Conservation (phyloP, 2,888 invertebrate species). For the Cabera pusaria region DNA sequence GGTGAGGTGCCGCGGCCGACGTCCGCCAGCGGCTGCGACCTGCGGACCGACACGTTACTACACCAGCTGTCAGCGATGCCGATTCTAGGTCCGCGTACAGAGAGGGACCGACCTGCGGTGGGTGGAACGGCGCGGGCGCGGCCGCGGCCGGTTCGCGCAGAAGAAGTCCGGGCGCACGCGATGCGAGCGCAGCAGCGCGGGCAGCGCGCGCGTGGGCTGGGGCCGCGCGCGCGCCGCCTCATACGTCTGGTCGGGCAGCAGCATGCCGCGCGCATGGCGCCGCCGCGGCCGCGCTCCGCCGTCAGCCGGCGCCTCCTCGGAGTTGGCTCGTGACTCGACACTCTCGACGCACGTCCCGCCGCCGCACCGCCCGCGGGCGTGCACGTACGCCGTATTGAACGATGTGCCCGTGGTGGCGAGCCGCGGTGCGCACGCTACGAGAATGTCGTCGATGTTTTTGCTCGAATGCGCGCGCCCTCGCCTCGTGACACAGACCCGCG, state of each 20-base stretch:
- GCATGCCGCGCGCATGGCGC: conserved; percentile 79
- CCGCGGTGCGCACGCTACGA: too few species aligned
- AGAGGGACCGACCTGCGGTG: conserved; percentile 14
- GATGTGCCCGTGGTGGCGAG: too few species aligned
- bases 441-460: conserved; percentile 30
- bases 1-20: too few species aligned
- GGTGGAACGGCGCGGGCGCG: conserved; percentile 13
- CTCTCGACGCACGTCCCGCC: too few species aligned
- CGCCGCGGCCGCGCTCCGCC: conserved; percentile 15
- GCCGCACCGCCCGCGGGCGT: too few species aligned
- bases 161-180: conserved; percentile 90
- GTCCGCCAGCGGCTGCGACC: too few species aligned
- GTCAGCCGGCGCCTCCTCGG: conserved; percentile 11
- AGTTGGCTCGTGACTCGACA: conserved; percentile 53
- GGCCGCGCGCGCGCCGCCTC: conserved; percentile 79
- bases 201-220: conserved; percentile 78
- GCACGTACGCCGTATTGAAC: too few species aligned
- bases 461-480: too few species aligned
- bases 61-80: too few species aligned
- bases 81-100: too few species aligned
- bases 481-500: too few species aligned
- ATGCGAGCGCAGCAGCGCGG: conserved; percentile 68
- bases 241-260: conserved; percentile 92
- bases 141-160: conserved; percentile 84
- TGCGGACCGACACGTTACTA: too few species aligned